phyloP scores from a whole-genome alignment of 1,140 invertebrate genomes.

The Magallana angulata region DNA sequence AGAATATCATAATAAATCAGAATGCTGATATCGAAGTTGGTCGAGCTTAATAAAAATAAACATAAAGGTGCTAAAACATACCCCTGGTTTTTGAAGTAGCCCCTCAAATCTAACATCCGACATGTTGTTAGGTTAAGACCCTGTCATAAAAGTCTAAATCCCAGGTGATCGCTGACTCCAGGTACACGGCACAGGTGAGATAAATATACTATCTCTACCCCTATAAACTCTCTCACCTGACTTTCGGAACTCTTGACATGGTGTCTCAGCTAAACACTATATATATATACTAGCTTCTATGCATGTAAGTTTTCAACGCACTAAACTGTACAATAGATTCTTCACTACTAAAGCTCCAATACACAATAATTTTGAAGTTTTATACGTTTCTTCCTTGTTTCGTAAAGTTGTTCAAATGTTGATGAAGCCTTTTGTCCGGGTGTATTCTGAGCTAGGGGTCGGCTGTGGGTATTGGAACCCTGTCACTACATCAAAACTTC shows the following conservation, averaged over 20 bases:
- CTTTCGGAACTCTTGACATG: too few relatives aligned
- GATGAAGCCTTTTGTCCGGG: background rate
- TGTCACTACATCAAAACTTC: background rate
- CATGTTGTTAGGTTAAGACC: background rate
- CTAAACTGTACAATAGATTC: too few relatives aligned
- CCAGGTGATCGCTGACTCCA: background rate
- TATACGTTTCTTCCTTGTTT: background rate
- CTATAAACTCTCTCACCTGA: too few relatives aligned
- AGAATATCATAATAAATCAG: too few relatives aligned
- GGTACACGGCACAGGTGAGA: background rate
- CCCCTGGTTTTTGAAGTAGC: constrained; percentile 14
- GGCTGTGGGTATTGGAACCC: background rate
- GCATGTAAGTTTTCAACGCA: too few relatives aligned
- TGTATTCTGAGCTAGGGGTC: background rate
- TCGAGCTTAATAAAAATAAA: too few relatives aligned
- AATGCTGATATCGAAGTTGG: too few relatives aligned
- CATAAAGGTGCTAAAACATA: background rate
- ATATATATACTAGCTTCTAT: too few relatives aligned
- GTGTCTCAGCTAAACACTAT: too few relatives aligned
- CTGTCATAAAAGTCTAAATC: background rate
- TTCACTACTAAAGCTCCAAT: too few relatives aligned
- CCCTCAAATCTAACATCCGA: constrained; percentile 15
- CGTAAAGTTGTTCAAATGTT: background rate
- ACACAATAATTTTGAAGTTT: background rate
- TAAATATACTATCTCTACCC: background rate